Conservation (phyloP, 2,888 invertebrate genomes). For the Apamea epomidion region DNA sequence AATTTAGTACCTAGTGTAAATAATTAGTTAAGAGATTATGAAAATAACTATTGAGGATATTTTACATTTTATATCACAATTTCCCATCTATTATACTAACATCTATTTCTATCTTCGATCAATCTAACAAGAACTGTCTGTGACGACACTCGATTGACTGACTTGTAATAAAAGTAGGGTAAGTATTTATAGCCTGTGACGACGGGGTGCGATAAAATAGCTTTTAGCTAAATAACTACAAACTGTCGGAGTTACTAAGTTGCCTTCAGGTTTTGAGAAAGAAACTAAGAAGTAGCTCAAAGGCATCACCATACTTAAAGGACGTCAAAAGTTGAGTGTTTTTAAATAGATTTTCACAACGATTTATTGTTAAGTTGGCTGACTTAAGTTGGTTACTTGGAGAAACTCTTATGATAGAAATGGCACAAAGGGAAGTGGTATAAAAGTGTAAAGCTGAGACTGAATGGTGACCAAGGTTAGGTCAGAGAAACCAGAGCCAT, state of each 20-base stretch:
- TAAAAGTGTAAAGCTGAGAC: neutral
- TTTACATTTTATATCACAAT: neutral
- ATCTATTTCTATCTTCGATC: constrained; percentile 29
- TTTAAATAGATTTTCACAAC: constrained; percentile 10
- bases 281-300: constrained; percentile 11
- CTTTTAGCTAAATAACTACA: constrained; percentile 57
- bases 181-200: constrained; percentile 56
- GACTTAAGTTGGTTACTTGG: too few relatives aligned
- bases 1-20: too few relatives aligned
- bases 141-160: constrained; percentile 48
- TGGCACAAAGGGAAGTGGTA: neutral
- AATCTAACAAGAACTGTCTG: constrained; percentile 27
- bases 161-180: constrained; percentile 56
- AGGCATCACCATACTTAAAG: neutral
- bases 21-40: too few relatives aligned
- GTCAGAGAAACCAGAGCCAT: too few relatives aligned
- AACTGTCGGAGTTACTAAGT: constrained; percentile 26
- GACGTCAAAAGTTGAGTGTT: constrained; percentile 37
- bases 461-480: too few relatives aligned
- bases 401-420: neutral
- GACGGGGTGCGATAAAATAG: constrained; percentile 56
- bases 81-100: neutral
- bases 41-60: too few relatives aligned
- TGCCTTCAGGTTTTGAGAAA: constrained; percentile 13
- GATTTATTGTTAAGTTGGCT: constrained; percentile 1